Conservation (phyloP, 2,797 vertebrate species). For the Neostethus bicornis region DNA sequence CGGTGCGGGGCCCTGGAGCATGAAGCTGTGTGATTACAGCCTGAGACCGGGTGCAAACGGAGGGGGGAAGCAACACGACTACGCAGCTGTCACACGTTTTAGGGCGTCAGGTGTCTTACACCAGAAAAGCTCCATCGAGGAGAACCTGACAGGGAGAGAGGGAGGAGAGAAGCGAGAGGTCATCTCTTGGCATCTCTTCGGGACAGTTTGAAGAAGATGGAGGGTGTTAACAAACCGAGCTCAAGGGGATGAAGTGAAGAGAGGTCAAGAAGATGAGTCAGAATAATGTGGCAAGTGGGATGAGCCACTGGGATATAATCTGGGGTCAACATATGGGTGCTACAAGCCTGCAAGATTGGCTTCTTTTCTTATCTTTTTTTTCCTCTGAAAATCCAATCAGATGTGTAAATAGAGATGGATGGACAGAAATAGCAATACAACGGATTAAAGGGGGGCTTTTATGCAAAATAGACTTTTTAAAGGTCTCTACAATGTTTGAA, state of each 20-base stretch:
- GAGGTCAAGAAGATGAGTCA: constrained; percentile 64
- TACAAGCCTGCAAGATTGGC: constrained; percentile 14
- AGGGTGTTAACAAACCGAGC: constrained; percentile 50
- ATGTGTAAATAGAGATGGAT: constrained; percentile 10
- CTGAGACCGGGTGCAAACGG: constrained; percentile 54
- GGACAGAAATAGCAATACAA: neutral
- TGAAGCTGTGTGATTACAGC: constrained; percentile 76
- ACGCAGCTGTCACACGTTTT: constrained; percentile 72
- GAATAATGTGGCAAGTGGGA: constrained; percentile 59
- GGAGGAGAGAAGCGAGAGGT: constrained; percentile 50
- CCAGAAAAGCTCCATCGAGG: constrained; percentile 35
- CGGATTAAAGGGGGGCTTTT: constrained; percentile 1
- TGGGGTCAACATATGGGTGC: constrained; percentile 42
- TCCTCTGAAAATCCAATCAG: constrained; percentile 17
- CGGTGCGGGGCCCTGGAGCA: constrained; percentile 65
- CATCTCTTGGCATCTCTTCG: constrained; percentile 47
- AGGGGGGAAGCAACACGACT: constrained; percentile 26
- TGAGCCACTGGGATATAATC: constrained; percentile 46
- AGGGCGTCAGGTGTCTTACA: constrained; percentile 63
- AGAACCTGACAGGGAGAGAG: constrained; percentile 35
- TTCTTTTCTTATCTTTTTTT: no score
- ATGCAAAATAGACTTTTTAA: constrained; percentile 3
- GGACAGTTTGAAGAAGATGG: constrained; percentile 42
- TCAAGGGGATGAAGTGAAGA: constrained; percentile 40
- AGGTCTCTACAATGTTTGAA: constrained; percentile 8